These are phyloP conservation scores for Seriola dumerili DNA, from an alignment of 2,113 vertebrate species.

Conservation along the genomic window DNA sequence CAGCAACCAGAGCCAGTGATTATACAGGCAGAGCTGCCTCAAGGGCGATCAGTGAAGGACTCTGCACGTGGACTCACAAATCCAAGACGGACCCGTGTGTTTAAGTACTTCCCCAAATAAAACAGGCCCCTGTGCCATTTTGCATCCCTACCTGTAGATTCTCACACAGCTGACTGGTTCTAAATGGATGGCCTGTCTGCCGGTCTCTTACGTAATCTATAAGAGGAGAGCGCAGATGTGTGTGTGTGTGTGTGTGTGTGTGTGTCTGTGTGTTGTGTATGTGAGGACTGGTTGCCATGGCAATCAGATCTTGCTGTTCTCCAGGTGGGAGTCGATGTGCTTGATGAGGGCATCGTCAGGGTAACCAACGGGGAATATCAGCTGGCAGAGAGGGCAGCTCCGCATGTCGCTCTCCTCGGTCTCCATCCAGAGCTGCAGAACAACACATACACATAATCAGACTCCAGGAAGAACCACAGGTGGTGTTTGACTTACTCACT, in stretches of 20 bases:
- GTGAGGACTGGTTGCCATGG: slow-evolving; percentile 50
- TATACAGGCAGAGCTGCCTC: slow-evolving; percentile 37
- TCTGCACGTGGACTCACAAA: slow-evolving; percentile 36
- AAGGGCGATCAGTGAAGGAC: slow-evolving; percentile 7
- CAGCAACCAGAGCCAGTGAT: slow-evolving; percentile 58
- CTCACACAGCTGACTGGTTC: slow-evolving; percentile 3
- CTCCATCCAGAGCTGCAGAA: slow-evolving; percentile 95
- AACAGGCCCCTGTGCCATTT: slow-evolving; percentile 9
- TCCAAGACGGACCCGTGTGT: slow-evolving; percentile 42
- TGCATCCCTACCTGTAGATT: slow-evolving; percentile 7
- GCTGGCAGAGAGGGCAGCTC: slow-evolving; percentile 96
- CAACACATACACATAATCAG: slow-evolving; percentile 29
- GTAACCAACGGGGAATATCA: slow-evolving; percentile 96
- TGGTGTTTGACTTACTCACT: not conserved
- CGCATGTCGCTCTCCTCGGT: slow-evolving; percentile 95
- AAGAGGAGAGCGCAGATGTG: slow-evolving; percentile 50
- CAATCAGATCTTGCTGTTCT: slow-evolving; percentile 98
- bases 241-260: not conserved
- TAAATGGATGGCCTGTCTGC: slow-evolving; percentile 20
- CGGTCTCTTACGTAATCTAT: slow-evolving; percentile 51
- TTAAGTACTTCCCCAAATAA: slow-evolving; percentile 7
- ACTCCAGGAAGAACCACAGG: slow-evolving; percentile 9
- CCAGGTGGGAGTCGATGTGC: slow-evolving; percentile 98
- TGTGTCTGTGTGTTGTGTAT: not conserved
- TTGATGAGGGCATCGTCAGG: slow-evolving; percentile 98